Evolutionary conservation across 2,113 vertebrate species (phyloP).

Genomic region (Pogona vitticeps): DNA sequence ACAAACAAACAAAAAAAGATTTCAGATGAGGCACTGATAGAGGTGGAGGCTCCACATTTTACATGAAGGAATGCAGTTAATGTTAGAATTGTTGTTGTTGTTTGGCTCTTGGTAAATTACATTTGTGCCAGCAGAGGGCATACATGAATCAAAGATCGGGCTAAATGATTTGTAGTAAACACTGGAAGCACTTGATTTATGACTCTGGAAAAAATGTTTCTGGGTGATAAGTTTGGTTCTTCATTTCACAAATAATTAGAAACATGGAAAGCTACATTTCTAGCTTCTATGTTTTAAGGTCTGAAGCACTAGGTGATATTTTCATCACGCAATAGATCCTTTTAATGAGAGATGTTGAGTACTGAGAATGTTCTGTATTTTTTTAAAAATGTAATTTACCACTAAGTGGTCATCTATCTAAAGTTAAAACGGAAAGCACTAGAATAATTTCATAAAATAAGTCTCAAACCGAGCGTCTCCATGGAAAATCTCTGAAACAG

Average conservation of each 20-base stretch:
- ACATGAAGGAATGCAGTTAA: fast-evolving
- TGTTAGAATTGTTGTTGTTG: fast-evolving
- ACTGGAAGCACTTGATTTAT: background rate
- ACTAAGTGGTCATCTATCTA: background rate
- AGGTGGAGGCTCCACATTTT: background rate
- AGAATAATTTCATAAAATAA: background rate
- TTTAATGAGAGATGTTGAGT: background rate
- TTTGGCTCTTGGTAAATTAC: background rate
- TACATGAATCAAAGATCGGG: background rate
- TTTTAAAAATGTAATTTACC: background rate
- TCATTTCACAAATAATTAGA: background rate
- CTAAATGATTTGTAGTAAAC: background rate
- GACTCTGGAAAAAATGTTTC: background rate
- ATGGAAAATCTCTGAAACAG: background rate
- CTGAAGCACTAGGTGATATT: background rate
- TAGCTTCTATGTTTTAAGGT: background rate
- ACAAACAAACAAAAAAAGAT: background rate
- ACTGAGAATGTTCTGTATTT: background rate
- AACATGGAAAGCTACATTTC: background rate
- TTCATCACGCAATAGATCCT: background rate
- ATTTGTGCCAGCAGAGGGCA: conserved; percentile 49
- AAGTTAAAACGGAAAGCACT: background rate
- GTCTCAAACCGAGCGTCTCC: background rate
- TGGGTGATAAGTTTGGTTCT: fast-evolving
- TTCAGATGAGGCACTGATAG: background rate